phyloP scores from a whole-genome alignment of 2,888 invertebrate genomes.

The Serripes groenlandicus region DNA sequence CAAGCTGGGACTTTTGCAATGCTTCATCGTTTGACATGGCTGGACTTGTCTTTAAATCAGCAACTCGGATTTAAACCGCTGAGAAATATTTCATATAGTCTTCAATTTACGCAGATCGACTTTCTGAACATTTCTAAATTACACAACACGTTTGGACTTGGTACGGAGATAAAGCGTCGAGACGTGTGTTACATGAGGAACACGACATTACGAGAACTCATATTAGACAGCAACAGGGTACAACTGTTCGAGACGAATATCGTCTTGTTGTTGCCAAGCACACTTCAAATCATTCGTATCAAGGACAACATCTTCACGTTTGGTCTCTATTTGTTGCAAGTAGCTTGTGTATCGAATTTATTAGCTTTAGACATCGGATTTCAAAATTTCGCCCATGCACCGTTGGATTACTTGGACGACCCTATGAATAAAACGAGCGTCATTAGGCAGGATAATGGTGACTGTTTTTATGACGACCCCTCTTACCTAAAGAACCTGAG shows the following conservation, averaged over 20 bases:
- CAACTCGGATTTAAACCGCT: constrained; percentile 38
- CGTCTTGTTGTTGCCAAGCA: constrained; percentile 17
- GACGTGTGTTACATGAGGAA: constrained; percentile 58
- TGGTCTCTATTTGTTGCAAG: constrained; percentile 50
- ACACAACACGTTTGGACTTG: constrained; percentile 36
- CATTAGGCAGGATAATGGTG: background rate
- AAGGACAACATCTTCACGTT: constrained; percentile 52
- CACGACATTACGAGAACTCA: constrained; percentile 42
- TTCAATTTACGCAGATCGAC: constrained; percentile 52
- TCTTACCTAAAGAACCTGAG: constrained; percentile 26
- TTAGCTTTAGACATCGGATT: constrained; percentile 6
- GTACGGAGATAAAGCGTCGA: constrained; percentile 11
- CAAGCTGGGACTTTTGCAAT: background rate
- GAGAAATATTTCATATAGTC: constrained; percentile 48
- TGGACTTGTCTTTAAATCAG: constrained; percentile 50
- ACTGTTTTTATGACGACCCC: constrained; percentile 29
- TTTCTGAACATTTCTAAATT: constrained; percentile 43
- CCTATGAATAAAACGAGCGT: background rate
- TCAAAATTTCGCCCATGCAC: constrained; percentile 32
- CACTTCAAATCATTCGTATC: constrained; percentile 24
- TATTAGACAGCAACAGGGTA: constrained; percentile 46
- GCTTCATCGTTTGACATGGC: background rate
- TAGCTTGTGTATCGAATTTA: constrained; percentile 22
- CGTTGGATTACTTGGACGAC: background rate
- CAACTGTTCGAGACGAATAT: constrained; percentile 41